Percentiles rank a stretch among this genome's conserved stretches.
These are phyloP conservation scores for Molothrus ater DNA, from an alignment of 2,797 vertebrate species.

Conservation along the genomic window DNA sequence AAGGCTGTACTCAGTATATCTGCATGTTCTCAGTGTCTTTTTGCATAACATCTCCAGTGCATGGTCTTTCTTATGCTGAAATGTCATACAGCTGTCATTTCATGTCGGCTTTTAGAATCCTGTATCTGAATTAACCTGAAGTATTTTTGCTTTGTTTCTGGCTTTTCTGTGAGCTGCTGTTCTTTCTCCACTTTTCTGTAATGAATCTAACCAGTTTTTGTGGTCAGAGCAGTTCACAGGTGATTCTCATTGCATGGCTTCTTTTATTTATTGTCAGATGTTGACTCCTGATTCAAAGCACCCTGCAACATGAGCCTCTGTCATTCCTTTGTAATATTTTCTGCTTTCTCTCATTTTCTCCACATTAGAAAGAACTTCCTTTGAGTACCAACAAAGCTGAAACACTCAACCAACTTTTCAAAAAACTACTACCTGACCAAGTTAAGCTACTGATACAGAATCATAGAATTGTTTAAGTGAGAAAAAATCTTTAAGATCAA, in stretches of 20 bases:
- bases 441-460: background rate
- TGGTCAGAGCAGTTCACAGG: rapidly evolving
- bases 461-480: background rate
- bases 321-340: background rate
- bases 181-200: background rate
- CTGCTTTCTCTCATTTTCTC: background rate
- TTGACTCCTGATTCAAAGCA: background rate
- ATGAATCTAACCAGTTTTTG: background rate
- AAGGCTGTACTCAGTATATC: background rate
- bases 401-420: background rate
- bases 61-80: background rate
- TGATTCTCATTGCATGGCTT: background rate
- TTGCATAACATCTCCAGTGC: background rate
- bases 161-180: background rate
- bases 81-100: constrained; percentile 1
- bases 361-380: background rate
- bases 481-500: background rate
- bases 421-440: background rate
- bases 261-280: background rate
- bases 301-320: background rate
- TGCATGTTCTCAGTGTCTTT: background rate
- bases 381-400: background rate
- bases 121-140: background rate
- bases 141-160: background rate
- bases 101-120: background rate